These are phyloP conservation scores for Pocillopora damicornis DNA, from an alignment of 64 coral and sea anemone species.

Conservation along the genomic window DNA sequence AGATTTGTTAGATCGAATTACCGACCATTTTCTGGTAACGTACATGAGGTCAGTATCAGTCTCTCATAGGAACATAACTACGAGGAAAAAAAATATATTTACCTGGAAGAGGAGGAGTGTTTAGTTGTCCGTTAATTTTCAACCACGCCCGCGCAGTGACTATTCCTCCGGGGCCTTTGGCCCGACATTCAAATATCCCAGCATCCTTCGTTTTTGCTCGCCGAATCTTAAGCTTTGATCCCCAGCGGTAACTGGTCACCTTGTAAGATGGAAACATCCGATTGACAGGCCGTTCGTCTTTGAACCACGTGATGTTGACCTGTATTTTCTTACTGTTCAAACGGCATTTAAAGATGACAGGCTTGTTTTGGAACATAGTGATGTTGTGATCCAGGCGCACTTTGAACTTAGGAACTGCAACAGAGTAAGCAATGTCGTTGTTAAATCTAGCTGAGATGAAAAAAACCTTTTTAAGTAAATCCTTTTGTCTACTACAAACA, in stretches of 20 bases:
- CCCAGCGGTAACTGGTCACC: slow-evolving; percentile 54
- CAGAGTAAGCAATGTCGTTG: neutral
- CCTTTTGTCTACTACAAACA: neutral
- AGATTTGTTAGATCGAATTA: no score
- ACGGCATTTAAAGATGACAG: slow-evolving; percentile 75
- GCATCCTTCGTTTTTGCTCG: slow-evolving; percentile 52
- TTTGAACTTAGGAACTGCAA: slow-evolving; percentile 32
- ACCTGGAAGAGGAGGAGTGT: slow-evolving; percentile 7
- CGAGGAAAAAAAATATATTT: neutral
- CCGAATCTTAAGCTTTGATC: slow-evolving; percentile 70
- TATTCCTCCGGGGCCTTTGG: neutral
- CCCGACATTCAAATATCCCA: slow-evolving; percentile 65
- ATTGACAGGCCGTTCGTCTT: slow-evolving; percentile 47
- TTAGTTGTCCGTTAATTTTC: slow-evolving; percentile 20
- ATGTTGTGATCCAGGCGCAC: slow-evolving; percentile 54
- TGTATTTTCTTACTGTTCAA: slow-evolving; percentile 61
- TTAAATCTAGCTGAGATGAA: neutral
- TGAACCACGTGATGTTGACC: slow-evolving; percentile 77
- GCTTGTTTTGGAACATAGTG: slow-evolving; percentile 68
- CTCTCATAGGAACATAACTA: no score
- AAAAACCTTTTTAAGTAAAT: no score
- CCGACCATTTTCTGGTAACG: no score
- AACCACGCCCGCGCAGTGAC: slow-evolving; percentile 56
- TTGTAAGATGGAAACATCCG: slow-evolving; percentile 38
- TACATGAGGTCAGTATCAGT: no score